Base-by-base conservation (phyloP, 92 coral and sea anemone species). In the Pocillopora meandrina region DNA sequence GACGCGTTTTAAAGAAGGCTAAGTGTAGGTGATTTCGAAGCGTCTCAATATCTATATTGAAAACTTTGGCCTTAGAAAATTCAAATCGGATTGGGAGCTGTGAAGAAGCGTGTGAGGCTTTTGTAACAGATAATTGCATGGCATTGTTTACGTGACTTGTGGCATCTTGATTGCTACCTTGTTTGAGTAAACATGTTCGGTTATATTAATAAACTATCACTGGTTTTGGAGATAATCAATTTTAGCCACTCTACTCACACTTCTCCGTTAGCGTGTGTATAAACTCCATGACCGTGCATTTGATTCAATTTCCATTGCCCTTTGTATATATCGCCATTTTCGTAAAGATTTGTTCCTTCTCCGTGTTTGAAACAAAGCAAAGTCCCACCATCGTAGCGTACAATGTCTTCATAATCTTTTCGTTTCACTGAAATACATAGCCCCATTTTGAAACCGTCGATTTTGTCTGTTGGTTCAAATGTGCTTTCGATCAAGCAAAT, bases 241-340 rank as follows among this genome's bases (percentile, higher is more conserved):
- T 42, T 42, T 0, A 42, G 49, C 49, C 0, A 42, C 49, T 2
- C 9, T 36, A 36, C 74, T 70, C 74, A 70, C 74, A 70, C 42
- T 70, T 35, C 74, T 35, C 74, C 74, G 74, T 78, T 79, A 18
- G 13, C 69, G 36, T 12, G 82, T 0, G 90, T 90, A 36, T 92
- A 94, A 5, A 66, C 73, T 26, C 98, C 98, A 76, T 71, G 89
- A 0, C 98, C 98, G 74, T 92, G 95, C 78, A 87, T 94, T 75
- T 82, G 85, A 9, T 90, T 85, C 88, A 84, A 87, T 81, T 88
- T 88, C 98, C 98, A 94, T 12, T 89, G 57, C 61, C 98, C 98
- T 19, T 94, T 91, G 78, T 90, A 94, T 9, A 72, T 33, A 78
- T 92, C 95, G 5, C 98, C 95, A 68, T 94, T 92, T 31, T 61